Evolutionary conservation across 2,797 vertebrate species (phyloP).

Genomic region (Arrhamphus sclerolepis): DNA sequence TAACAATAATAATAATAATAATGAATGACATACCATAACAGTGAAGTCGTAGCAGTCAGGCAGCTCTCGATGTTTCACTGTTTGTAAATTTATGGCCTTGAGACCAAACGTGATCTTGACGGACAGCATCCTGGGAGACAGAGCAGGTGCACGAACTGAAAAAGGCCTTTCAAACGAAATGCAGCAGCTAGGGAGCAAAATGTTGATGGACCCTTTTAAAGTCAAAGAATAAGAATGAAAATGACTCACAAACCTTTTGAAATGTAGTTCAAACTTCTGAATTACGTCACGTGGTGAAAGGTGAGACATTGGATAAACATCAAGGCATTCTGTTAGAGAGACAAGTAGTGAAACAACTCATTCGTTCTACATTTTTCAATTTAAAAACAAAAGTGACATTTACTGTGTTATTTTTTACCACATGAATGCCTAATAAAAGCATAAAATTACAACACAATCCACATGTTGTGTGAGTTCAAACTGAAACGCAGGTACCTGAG

Average conservation of each 20-base stretch:
- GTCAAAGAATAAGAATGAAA: neutral
- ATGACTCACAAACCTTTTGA: slow-evolving; percentile 87
- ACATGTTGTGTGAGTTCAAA: too few species aligned
- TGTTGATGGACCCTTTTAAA: neutral
- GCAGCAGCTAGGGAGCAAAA: neutral
- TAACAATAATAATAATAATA: neutral
- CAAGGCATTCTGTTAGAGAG: slow-evolving; percentile 84
- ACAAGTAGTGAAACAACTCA: neutral
- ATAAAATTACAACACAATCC: too few species aligned
- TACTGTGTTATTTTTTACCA: too few species aligned
- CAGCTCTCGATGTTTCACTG: slow-evolving; percentile 88
- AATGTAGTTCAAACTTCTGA: slow-evolving; percentile 87
- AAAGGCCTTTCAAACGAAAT: neutral
- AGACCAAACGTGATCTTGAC: slow-evolving; percentile 87
- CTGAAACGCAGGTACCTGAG: too few species aligned
- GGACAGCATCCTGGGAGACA: slow-evolving; percentile 82
- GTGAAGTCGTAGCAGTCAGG: slow-evolving; percentile 94
- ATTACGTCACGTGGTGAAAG: slow-evolving; percentile 29
- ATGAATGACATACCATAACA: slow-evolving; percentile 79
- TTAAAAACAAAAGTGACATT: too few species aligned
- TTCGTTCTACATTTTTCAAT: too few species aligned
- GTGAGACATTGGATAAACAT: slow-evolving; percentile 78
- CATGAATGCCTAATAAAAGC: too few species aligned
- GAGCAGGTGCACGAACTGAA: neutral
- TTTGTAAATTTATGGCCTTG: slow-evolving; percentile 95